Evolutionary conservation across 1,140 invertebrate genomes (phyloP).

Genomic region (Pachypsylla venusta): DNA sequence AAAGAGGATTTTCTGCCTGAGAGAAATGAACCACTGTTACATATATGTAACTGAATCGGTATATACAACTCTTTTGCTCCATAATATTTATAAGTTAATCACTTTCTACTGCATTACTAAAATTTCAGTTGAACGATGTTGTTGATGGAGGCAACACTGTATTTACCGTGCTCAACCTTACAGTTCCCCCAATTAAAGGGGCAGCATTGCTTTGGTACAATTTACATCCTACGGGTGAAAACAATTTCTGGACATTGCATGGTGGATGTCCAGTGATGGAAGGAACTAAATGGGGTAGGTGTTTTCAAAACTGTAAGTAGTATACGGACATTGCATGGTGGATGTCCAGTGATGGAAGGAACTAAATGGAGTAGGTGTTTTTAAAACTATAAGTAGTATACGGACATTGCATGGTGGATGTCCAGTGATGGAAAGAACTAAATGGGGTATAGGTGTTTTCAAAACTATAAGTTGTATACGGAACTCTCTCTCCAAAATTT

Average conservation of each 20-base stretch:
- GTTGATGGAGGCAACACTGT: constrained; percentile 87
- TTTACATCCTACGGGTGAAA: constrained; percentile 73
- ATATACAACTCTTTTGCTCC: no score
- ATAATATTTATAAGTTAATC: no score
- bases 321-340: constrained; percentile 86
- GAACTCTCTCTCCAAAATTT: no score
- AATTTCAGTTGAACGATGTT: constrained; percentile 81
- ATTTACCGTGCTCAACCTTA: constrained; percentile 66
- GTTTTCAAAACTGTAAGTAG: no score
- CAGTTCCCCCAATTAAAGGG: constrained; percentile 72
- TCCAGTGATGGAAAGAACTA: constrained; percentile 83
- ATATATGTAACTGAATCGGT: no score
- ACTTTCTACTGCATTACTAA: no score
- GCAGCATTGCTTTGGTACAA: constrained; percentile 91
- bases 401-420: constrained; percentile 89
- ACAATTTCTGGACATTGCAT: constrained; percentile 78
- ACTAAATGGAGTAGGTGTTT: constrained; percentile 89
- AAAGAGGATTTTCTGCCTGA: no score
- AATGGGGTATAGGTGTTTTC: no score
- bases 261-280: constrained; percentile 91
- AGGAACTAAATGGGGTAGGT: constrained; percentile 84
- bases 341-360: constrained; percentile 87
- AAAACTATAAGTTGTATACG: no score
- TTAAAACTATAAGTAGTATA: no score
- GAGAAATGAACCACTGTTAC: no score